These are phyloP conservation scores for Polymixis lichenea DNA, from an alignment of 2,888 invertebrate species.

Conservation along the genomic window DNA sequence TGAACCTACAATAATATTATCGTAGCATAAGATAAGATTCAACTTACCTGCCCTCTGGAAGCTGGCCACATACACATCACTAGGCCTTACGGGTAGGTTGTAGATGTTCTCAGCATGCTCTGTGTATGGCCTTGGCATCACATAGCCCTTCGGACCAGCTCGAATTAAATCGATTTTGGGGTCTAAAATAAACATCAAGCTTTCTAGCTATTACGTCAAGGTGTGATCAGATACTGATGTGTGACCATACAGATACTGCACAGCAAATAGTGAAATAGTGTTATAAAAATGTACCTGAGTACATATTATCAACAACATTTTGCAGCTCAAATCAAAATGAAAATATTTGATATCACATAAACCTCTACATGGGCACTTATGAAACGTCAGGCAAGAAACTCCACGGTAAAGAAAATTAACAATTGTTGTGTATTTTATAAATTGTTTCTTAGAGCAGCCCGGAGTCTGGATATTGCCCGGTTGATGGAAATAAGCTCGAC, in stretches of 20 bases:
- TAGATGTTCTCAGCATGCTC: constrained; percentile 90
- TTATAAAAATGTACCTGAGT: too few relatives aligned
- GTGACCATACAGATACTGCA: too few relatives aligned
- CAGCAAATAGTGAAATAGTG: too few relatives aligned
- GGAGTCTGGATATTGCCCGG: not conserved
- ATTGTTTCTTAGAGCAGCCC: not conserved
- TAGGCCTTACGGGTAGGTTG: constrained; percentile 91
- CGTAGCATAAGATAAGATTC: not conserved
- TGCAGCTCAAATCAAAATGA: not conserved
- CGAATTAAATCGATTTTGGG: constrained; percentile 30
- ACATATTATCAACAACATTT: too few relatives aligned
- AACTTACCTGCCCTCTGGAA: constrained; percentile 92
- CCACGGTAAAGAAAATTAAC: too few relatives aligned
- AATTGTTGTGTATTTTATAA: not conserved
- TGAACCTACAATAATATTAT: not conserved
- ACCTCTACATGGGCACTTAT: too few relatives aligned
- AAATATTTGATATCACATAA: too few relatives aligned
- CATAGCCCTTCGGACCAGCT: constrained; percentile 40
- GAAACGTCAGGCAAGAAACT: too few relatives aligned
- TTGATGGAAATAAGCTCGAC: not conserved
- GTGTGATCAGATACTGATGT: too few relatives aligned
- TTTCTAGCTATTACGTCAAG: not conserved
- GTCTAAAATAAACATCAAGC: constrained; percentile 27
- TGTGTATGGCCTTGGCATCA: constrained; percentile 45
- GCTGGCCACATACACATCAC: constrained; percentile 92